Conservation (phyloP, 1,140 invertebrate species). For the Brachionus asplanchnoidis region DNA sequence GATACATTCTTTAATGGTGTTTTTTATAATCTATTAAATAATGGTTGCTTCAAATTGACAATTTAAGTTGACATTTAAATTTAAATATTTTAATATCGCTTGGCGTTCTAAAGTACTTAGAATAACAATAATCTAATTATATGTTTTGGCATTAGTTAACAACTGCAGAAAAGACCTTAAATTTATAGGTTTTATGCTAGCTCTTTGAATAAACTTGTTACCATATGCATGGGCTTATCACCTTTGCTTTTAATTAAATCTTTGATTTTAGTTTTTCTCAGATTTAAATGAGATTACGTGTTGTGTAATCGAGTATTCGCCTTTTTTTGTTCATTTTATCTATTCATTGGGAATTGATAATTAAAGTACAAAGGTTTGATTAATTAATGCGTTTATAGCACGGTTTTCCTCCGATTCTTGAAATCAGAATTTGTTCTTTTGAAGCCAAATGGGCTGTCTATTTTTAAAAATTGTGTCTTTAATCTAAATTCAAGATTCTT, state of each 20-base stretch:
- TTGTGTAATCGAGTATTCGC: neutral
- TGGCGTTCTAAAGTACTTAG: neutral
- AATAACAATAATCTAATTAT: conserved; percentile 28
- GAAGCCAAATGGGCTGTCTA: neutral
- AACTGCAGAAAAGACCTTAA: neutral
- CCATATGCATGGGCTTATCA: neutral
- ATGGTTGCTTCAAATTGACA: neutral
- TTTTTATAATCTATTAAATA: too few species aligned
- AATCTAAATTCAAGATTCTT: neutral
- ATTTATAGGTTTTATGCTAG: neutral
- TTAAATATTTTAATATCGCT: too few species aligned
- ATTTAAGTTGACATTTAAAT: neutral
- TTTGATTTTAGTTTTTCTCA: conserved; percentile 14
- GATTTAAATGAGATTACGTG: conserved; percentile 32
- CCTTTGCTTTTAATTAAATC: conserved; percentile 3
- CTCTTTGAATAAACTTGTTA: conserved; percentile 28
- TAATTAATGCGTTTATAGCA: neutral
- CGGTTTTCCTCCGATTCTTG: neutral
- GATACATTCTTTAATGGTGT: too few species aligned
- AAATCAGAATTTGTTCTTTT: neutral
- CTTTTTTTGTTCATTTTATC: neutral
- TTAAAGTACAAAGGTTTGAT: conserved; percentile 10
- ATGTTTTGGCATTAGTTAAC: conserved; percentile 13
- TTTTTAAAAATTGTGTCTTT: neutral
- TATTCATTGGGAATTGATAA: conserved; percentile 23